These are phyloP conservation scores for Ptychoptera albimana DNA, from an alignment of 2,888 invertebrate genomes.

Conservation along the genomic window DNA sequence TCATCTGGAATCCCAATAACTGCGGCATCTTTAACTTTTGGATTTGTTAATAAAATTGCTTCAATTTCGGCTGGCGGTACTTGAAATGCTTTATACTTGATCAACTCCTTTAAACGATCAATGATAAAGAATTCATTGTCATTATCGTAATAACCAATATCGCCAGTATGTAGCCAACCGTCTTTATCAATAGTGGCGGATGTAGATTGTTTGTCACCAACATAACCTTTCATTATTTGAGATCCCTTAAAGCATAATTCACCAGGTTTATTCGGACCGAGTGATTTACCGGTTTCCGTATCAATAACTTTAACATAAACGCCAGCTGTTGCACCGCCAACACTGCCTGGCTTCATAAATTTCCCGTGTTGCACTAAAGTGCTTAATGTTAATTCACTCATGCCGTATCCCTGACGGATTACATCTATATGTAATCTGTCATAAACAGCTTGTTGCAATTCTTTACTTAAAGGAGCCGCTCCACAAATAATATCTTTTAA, in stretches of 20 bases:
- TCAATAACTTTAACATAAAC: constrained; percentile 47
- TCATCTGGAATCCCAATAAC: constrained; percentile 69
- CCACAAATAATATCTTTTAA: constrained; percentile 56
- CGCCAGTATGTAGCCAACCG: constrained; percentile 67
- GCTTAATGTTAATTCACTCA: constrained; percentile 62
- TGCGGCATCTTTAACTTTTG: constrained; percentile 57
- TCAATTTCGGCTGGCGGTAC: constrained; percentile 83
- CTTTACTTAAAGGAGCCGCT: constrained; percentile 66
- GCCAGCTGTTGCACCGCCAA: constrained; percentile 48
- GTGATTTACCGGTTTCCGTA: constrained; percentile 40
- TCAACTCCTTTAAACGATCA: constrained; percentile 75
- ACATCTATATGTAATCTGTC: constrained; percentile 27
- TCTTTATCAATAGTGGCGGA: constrained; percentile 45
- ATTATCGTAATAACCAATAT: constrained; percentile 66
- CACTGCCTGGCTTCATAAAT: constrained; percentile 40
- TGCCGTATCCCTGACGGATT: constrained; percentile 60
- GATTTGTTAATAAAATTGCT: constrained; percentile 53
- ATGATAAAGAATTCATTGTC: constrained; percentile 66
- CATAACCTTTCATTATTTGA: constrained; percentile 70
- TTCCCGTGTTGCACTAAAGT: constrained; percentile 28
- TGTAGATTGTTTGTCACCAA: constrained; percentile 51
- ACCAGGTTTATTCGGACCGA: constrained; percentile 53
- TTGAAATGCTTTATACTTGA: constrained; percentile 79
- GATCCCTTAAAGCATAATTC: constrained; percentile 76
- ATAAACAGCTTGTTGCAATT: constrained; percentile 41